Evolutionary conservation across 2,113 vertebrate genomes (phyloP).

Genomic region (Eretmochelys imbricata): DNA sequence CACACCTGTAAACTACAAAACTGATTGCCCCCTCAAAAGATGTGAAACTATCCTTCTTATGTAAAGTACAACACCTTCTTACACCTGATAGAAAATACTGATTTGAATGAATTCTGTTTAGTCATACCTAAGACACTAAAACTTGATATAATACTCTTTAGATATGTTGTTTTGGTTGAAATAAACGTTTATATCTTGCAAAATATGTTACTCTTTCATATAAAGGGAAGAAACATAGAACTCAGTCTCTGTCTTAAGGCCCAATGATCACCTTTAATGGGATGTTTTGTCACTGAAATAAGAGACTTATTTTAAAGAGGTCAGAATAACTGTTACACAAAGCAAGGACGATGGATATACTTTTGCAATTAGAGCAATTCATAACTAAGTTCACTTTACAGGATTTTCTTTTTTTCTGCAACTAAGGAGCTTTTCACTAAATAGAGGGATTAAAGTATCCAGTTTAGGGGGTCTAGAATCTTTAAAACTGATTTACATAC

Average conservation of each 20-base stretch:
- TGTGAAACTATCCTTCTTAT: neutral
- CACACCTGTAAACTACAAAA: neutral
- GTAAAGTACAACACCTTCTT: neutral
- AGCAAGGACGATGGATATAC: neutral
- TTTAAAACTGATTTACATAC: neutral
- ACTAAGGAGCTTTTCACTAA: neutral
- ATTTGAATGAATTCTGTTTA: neutral
- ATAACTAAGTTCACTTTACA: neutral
- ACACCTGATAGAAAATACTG: neutral
- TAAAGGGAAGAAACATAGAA: neutral
- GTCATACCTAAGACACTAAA: neutral
- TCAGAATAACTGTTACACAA: neutral
- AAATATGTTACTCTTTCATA: neutral
- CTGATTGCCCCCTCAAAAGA: neutral
- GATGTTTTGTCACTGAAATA: neutral
- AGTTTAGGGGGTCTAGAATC: neutral
- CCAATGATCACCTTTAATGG: neutral
- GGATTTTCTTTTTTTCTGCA: neutral
- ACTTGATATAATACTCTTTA: neutral
- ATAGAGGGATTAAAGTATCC: neutral
- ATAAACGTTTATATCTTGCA: neutral
- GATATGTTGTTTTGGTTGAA: neutral
- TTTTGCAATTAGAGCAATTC: neutral
- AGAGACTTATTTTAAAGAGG: neutral
- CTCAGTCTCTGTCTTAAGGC: neutral